Base-by-base conservation (phyloP, 2,797 vertebrate species). In the Rhincodon typus region DNA sequence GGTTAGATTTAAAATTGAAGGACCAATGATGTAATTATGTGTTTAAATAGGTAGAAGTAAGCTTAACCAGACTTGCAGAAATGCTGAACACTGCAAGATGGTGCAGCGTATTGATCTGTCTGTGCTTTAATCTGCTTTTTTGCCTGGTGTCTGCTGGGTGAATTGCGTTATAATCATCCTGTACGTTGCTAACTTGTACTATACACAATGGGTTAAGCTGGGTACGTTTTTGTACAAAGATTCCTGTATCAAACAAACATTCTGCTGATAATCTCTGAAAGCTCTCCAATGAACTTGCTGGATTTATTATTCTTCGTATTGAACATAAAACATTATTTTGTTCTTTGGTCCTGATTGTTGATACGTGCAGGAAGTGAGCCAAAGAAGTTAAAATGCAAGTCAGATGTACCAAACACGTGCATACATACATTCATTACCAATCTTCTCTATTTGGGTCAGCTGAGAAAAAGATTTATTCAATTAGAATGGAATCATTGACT, bases 381-480 rank as follows among this genome's bases (percentile, higher is more conserved):
- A 19, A 67, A 42, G n/a, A 8, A 93, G 21, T 38, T 93, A 25
- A 67, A 93, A 93, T 66, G n/a, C 34, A 69, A 93, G 90, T 69
- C 90, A 93, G 90, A 93, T 69, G 62, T 38, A 93, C 90, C 67
- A 62, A 69, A 42, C 62, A 93, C 23, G 90, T 93, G 90, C 62
- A 23, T 42, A n/a, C 25, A 27, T 34, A 69, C 90, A 69, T 93
- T 69, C 62, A 69, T 69, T 42, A 38, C 38, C 62, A 42, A 67
- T 93, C 62, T 23, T 17, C n/a, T 93, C n/a, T 93, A 67, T 42
- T 66, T 93, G 90, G 67, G 62, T 93, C 90, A 93, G 62, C 90
- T 69, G 90, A 67, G 66, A 25, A 66, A n/a, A 93, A 93, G 3
- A 38, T 67, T 38, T 93, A 67, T 93, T 93, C 19, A 67, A 67